Percentiles rank a stretch among this genome's conserved stretches.
phyloP scores from a whole-genome alignment of 2,797 vertebrate species.

The Lepus oiostolus region DNA sequence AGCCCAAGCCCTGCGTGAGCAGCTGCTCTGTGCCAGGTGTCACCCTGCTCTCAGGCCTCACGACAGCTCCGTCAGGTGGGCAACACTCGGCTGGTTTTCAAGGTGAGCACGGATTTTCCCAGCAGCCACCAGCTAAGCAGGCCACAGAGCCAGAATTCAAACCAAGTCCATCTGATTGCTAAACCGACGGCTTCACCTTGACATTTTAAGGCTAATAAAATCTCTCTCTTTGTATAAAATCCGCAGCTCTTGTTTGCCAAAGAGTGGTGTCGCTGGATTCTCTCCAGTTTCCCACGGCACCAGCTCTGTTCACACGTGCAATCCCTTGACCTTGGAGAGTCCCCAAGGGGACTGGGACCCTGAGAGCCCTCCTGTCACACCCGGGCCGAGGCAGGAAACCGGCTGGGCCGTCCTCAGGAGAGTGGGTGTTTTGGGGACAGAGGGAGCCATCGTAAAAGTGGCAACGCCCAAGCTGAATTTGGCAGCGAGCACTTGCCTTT shows the following conservation, averaged over 20 bases:
- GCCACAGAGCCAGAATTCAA: background rate
- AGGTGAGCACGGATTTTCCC: background rate
- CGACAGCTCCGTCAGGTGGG: background rate
- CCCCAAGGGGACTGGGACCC: background rate
- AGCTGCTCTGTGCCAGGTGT: background rate
- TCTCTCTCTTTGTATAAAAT: background rate
- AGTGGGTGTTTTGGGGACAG: background rate
- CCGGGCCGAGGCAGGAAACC: no score
- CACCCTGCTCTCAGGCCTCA: background rate
- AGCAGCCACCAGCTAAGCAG: background rate
- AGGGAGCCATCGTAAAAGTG: background rate
- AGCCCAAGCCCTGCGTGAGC: background rate
- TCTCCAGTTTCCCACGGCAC: no score
- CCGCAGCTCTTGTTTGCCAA: background rate
- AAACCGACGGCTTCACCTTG: background rate
- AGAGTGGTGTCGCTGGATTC: background rate
- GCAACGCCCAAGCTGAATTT: background rate
- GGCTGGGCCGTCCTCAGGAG: background rate
- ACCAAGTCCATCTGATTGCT: background rate
- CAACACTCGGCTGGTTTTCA: background rate
- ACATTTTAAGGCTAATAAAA: no score
- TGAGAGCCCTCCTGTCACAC: background rate
- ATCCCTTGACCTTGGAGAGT: background rate
- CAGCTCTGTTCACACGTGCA: no score
- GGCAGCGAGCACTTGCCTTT: background rate